Evolutionary conservation across 2,797 vertebrate genomes (phyloP).

Genomic region (Chromis chromis): DNA sequence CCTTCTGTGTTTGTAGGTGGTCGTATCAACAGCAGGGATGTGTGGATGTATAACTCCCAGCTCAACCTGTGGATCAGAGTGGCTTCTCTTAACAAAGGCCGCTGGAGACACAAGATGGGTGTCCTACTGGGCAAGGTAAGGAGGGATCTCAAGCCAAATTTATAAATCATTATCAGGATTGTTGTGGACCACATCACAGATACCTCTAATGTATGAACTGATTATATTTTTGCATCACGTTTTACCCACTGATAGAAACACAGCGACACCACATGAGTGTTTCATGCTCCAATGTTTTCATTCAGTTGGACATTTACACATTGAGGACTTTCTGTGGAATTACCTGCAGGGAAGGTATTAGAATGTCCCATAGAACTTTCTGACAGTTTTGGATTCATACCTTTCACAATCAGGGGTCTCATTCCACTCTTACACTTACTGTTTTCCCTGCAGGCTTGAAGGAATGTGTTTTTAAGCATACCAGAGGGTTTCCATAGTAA

Average conservation of each 20-base stretch:
- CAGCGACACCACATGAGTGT: no score
- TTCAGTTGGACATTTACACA: neutral
- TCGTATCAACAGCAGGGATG: slow-evolving; percentile 97
- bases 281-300: neutral
- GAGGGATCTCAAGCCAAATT: neutral
- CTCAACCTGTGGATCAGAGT: slow-evolving; percentile 99
- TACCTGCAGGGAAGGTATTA: neutral
- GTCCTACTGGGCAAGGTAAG: slow-evolving; percentile 97
- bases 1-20: slow-evolving; percentile 86
- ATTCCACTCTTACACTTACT: neutral
- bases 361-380: neutral
- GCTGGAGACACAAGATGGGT: slow-evolving; percentile 99
- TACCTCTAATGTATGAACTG: no score
- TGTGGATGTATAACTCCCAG: slow-evolving; percentile 99
- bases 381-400: neutral
- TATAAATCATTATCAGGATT: no score
- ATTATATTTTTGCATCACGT: no score
- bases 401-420: neutral
- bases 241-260: no score
- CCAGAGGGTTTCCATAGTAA: neutral
- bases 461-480: slow-evolving; percentile 21
- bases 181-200: no score
- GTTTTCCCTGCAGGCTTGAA: neutral
- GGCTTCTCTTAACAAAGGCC: slow-evolving; percentile 97
- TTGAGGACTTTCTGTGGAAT: slow-evolving; percentile 15